Evolutionary conservation across 1,140 invertebrate genomes (phyloP), one percentile per base, ranked within the genome.

Genomic region (Atta texana): DNA sequence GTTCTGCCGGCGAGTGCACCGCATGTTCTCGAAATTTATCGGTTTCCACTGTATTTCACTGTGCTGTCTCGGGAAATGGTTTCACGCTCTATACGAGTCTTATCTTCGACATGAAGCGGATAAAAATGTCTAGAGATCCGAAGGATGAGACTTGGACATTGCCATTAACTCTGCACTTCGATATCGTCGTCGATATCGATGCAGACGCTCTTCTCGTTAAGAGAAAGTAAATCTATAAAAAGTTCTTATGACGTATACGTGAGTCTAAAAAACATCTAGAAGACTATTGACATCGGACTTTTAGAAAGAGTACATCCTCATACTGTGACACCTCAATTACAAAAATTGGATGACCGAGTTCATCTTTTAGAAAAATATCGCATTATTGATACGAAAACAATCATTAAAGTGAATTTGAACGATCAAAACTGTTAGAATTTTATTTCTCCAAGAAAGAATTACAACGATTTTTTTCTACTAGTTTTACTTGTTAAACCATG

Each of bases 41-140:
- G 72, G 68, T 75, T 84, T 84, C 69, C 69, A 84, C 80, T 63
- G 80, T 84, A 72, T 75, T 84, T 75, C 69, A 84, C 44, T 69
- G n/a, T 74, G 69, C 51, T 39, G 39, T 63, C 28, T 51, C 10
- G 39, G 57, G 10, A 51, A 84, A 84, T 24, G 80, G 57, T n/a
- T 49, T 75, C 69, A 51, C 34, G 64, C 31, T 14, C 49, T 49
- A 71, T n/a, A 71, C 34, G 51, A 57, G 34, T n/a, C 69, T 74
- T 84, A 74, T 84, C 69, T 84, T 4, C 55, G 55, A 84, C 69
- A 63, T 44, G 53, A 59, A 61, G 39, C 68, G 39, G 69, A 75
- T 74, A 84, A 84, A 84, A 84, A 75, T 84, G 57, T 74, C 80
- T 74, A 14, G 24, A 63, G 57, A 84, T 74, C 31, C 69, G n/a